Base-by-base conservation (phyloP, 2,888 invertebrate genomes). In the Melieria crassipennis region DNA sequence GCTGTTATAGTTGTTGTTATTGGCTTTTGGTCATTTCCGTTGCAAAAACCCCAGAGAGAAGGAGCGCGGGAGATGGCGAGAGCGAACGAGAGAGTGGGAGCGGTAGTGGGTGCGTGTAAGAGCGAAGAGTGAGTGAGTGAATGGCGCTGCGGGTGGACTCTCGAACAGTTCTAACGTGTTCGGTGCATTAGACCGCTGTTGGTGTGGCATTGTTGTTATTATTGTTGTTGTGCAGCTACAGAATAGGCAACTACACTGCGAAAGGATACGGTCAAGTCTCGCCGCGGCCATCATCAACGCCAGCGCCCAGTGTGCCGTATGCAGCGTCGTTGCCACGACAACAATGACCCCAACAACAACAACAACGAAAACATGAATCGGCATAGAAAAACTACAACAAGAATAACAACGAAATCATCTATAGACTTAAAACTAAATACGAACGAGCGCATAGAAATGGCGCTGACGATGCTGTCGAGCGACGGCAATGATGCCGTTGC, bases 251-350 rank as follows among this genome's bases (percentile, higher is more conserved):
- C 30, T 30, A 30, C 16, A 30, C 10, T 58, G 58, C 16, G 42
- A 58, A 58, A 58, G 58, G 4, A 13, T 58, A 10, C 42, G 58
- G 2, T 5, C 58, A 58, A 58, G 58, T 58, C 42, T 30, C 58
- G 58, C 1, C 58, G 42, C 58, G 69, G n/a, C 16, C 71, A 63
- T 68, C 66, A 57, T 3, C 30, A 30, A 60, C 66, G 66, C 50
- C 47, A 66, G 52, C 46, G 30, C 30, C 30, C 30, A 30, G 16
- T 2, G 16, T 16, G 16, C 16, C 16, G 16, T 16, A 16, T 16
- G 16, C 16, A 16, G 30, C 30, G 30, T 30, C 30, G 30, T 30
- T 30, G 30, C 30, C 30, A 30, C 30, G 69, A 68, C 42, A 11
- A 60, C 52, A 60, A 60, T 46, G 11, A 72, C 42, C 16, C 10